Base-by-base conservation (phyloP, 2,797 vertebrate species). In the Sebastes alutus region DNA sequence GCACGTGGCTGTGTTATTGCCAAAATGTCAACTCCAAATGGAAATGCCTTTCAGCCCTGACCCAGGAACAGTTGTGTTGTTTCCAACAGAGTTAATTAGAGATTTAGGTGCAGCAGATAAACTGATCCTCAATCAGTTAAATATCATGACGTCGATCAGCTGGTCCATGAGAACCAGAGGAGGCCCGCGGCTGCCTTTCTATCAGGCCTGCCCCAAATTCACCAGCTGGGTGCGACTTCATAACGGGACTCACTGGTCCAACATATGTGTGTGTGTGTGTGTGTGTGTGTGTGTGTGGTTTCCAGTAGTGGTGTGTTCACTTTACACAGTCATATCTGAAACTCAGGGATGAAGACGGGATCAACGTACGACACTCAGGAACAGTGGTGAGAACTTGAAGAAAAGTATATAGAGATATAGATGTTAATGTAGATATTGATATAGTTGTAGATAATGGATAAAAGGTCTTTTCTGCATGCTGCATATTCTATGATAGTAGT, bases 211-310 rank as follows among this genome's bases (percentile, higher is more conserved):
- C 87, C 91, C 67, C 81, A 96, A 93, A 96, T 96, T 96, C 94
- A 95, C 72, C 95, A 93, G 77, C 71, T 68, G 49, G 65, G 93
- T 96, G 96, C 59, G 94, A 96, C 81, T 93, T 94, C 88, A 90
- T 92, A 85, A 89, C 20, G 23, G 72, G 81, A 83, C 85, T 67
- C 84, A 74, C 82, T 75, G 86, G 75, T 81, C 83, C 64, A 56
- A n/a, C 2, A 8, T 46, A 3, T 23, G 38, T 22, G 55, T 55
- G 70, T 65, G 62, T 69, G 30, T 55, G 70, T 65, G 62, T 69
- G 29, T 75, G 14, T 56, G 22, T 61, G 68, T 65, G 65, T 69
- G 35, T 25, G 38, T 25, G 2, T 1, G 11, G 29, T 68, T 77
- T 81, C 35, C 77, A 83, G 59, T 13, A 54, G 29, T 64, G 64